Conservation (phyloP, 92 coral and sea anemone genomes). For the Palythoa heliodiscus region DNA sequence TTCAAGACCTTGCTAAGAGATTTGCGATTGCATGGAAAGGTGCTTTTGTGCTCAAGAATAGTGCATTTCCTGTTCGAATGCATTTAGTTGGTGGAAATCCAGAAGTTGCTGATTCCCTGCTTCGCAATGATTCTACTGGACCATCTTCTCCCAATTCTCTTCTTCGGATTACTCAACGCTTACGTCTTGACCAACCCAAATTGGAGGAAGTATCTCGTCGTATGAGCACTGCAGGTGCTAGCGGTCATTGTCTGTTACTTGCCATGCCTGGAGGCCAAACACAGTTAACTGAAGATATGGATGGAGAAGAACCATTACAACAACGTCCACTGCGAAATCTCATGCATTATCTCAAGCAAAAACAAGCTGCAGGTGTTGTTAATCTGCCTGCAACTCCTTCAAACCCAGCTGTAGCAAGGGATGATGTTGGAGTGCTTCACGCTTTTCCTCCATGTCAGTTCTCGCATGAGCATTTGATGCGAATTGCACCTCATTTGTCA, state of each 20-base stretch:
- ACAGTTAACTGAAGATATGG: conserved; percentile 78
- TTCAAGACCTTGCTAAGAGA: conserved; percentile 98
- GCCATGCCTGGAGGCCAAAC: conserved; percentile 98
- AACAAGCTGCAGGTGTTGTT: conserved; percentile 99
- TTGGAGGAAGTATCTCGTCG: conserved; percentile 99
- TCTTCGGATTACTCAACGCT: conserved; percentile 95
- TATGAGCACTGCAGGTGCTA: conserved; percentile 97
- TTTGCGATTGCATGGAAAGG: conserved; percentile 99
- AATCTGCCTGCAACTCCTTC: conserved; percentile 85
- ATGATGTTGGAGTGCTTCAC: conserved; percentile 97
- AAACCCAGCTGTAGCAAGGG: conserved; percentile 75
- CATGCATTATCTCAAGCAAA: conserved; percentile 96
- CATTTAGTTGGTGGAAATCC: conserved; percentile 99
- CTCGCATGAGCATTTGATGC: conserved; percentile 98
- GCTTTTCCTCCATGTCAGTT: conserved; percentile 99
- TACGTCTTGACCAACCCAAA: conserved; percentile 99
- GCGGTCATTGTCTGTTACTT: conserved; percentile 96
- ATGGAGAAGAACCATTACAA: conserved; percentile 84
- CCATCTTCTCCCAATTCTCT: conserved; percentile 75
- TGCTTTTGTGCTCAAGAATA: conserved; percentile 93
- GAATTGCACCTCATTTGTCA: conserved; percentile 98
- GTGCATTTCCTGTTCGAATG: conserved; percentile 99
- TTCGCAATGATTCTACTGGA: conserved; percentile 86
- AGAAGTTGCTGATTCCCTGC: conserved; percentile 94
- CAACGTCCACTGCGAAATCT: conserved; percentile 99